Evolutionary conservation across 2,113 vertebrate genomes (phyloP).

Genomic region (Ceyx melanurus): DNA sequence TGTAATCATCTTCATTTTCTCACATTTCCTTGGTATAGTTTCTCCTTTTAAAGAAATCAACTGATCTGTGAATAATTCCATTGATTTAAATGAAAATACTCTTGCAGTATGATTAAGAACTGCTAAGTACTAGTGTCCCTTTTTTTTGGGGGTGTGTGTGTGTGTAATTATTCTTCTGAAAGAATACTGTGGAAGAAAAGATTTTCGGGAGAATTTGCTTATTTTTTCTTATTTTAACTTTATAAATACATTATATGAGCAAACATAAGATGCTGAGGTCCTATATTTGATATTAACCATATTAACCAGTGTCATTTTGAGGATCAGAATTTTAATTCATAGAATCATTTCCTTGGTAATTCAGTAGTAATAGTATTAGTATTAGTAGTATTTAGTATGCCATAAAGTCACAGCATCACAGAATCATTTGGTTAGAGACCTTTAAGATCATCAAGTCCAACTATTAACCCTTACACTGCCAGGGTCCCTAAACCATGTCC

Average conservation of each 20-base stretch:
- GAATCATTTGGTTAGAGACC: too few species aligned
- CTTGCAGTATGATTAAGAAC: neutral
- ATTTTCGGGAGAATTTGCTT: neutral
- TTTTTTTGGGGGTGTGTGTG: neutral
- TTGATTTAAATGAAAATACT: constrained; percentile 1
- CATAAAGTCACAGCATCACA: neutral
- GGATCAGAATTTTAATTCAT: neutral
- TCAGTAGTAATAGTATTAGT: neutral
- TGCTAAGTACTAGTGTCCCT: neutral
- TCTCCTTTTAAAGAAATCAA: constrained; percentile 20
- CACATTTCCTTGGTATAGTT: neutral
- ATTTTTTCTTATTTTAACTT: neutral
- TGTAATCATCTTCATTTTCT: neutral
- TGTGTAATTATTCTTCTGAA: neutral
- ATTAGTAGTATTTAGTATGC: neutral
- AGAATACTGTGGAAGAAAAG: neutral
- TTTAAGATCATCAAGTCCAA: too few species aligned
- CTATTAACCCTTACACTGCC: too few species aligned
- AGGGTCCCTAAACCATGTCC: too few species aligned
- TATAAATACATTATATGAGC: neutral
- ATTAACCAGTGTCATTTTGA: neutral
- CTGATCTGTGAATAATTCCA: constrained; percentile 13
- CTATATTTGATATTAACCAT: neutral
- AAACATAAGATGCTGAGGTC: neutral
- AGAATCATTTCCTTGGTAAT: neutral